A percentile compares a stretch with the other conserved stretches of the same genome.
Evolutionary conservation across 2,888 invertebrate genomes (phyloP).

Genomic region (Psylliodes chrysocephalus): DNA sequence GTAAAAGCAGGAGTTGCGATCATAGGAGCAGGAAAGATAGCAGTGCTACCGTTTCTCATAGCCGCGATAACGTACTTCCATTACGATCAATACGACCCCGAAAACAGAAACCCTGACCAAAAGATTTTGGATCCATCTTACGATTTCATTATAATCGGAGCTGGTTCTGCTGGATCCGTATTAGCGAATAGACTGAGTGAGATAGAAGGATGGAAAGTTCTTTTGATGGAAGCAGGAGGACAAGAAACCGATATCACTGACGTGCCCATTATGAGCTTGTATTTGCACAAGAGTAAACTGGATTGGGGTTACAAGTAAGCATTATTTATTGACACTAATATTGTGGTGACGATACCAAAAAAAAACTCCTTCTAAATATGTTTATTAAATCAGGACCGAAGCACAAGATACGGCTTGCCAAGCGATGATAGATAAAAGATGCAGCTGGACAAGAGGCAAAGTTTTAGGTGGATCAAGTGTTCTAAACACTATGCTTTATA

Average conservation of each 20-base stretch:
- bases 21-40: constrained; percentile 77
- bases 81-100: constrained; percentile 87
- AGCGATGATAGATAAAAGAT: constrained; percentile 85
- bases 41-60: constrained; percentile 79
- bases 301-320: constrained; percentile 89
- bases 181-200: constrained; percentile 84
- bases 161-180: constrained; percentile 86
- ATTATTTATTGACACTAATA: background rate
- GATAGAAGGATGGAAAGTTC: constrained; percentile 79
- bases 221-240: constrained; percentile 86
- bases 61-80: constrained; percentile 84
- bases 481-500: constrained; percentile 91
- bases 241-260: constrained; percentile 89
- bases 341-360: too few species aligned
- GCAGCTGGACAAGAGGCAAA: constrained; percentile 92
- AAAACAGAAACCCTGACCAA: constrained; percentile 76
- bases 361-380: background rate
- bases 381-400: constrained; percentile 73
- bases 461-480: constrained; percentile 89
- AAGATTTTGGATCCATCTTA: constrained; percentile 73
- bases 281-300: constrained; percentile 87
- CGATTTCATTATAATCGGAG: constrained; percentile 86
- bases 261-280: constrained; percentile 86
- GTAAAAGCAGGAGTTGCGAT: constrained; percentile 78
- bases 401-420: constrained; percentile 86